These are phyloP conservation scores for Poecile montanus DNA, from an alignment of 2,797 vertebrate genomes.

Conservation along the genomic window DNA sequence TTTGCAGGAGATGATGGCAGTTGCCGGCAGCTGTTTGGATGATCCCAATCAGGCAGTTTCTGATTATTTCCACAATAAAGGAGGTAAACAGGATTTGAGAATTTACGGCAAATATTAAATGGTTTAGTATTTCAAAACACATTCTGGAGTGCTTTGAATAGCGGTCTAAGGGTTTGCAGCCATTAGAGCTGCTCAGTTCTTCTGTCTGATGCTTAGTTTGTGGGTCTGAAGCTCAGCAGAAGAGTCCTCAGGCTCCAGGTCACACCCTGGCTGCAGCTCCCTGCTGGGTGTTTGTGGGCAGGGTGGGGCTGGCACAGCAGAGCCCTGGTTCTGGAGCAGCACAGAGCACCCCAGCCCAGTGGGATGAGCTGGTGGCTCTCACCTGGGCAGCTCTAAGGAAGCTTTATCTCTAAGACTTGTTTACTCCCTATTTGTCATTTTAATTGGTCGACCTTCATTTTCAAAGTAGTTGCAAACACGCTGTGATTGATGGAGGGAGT, in stretches of 20 bases:
- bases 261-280: not conserved
- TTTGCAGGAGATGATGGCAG: not conserved
- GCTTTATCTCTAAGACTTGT: not conserved
- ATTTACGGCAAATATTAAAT: not conserved
- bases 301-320: not conserved
- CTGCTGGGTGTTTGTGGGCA: not conserved
- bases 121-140: not conserved
- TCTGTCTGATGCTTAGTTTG: not conserved
- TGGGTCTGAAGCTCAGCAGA: not conserved
- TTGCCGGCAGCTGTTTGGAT: not conserved
- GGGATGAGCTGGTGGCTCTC: not conserved
- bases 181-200: not conserved
- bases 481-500: constrained; percentile 2
- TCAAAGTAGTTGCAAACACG: not conserved
- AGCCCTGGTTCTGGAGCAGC: not conserved
- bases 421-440: not conserved
- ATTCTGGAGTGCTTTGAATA: not conserved
- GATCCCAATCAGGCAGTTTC: not conserved
- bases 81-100: not conserved
- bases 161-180: not conserved
- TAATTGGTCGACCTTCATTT: not conserved
- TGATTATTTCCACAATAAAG: constrained; percentile 19
- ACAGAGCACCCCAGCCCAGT: not conserved
- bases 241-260: accelerated
- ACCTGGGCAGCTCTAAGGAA: not conserved